Percentiles rank a stretch among this genome's conserved stretches.
These are phyloP conservation scores for Poeciliopsis prolifica DNA, from an alignment of 2,113 vertebrate genomes.

Conservation along the genomic window DNA sequence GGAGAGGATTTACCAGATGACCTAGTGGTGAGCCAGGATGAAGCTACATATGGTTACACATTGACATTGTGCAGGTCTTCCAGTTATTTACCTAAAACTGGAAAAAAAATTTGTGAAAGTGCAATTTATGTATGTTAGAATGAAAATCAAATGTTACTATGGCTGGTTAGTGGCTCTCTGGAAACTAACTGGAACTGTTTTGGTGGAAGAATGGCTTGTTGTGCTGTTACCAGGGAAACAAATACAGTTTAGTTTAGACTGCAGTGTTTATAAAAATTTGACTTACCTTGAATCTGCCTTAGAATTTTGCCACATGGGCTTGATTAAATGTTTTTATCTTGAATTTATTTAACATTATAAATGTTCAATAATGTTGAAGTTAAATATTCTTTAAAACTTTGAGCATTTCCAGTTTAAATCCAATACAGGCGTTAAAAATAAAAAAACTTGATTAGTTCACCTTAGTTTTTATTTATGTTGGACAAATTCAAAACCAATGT, in stretches of 20 bases:
- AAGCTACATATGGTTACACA: constrained; percentile 31
- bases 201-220: not conserved
- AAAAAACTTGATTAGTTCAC: too few species aligned
- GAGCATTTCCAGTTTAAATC: not conserved
- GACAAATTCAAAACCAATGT: not conserved
- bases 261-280: not conserved
- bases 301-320: too few species aligned
- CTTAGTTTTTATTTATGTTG: too few species aligned
- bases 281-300: not conserved
- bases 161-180: constrained; percentile 2
- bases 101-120: not conserved
- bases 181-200: not conserved
- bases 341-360: too few species aligned
- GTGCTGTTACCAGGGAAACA: not conserved
- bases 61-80: constrained; percentile 13
- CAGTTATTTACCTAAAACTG: constrained; percentile 10
- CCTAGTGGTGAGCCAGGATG: constrained; percentile 21
- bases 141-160: not conserved
- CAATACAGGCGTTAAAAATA: not conserved
- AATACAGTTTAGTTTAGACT: not conserved
- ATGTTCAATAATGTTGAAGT: too few species aligned
- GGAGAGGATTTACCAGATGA: constrained; percentile 44
- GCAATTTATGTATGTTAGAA: constrained; percentile 5
- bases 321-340: too few species aligned
- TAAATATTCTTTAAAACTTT: not conserved